phyloP scores from a whole-genome alignment of 2,888 invertebrate species.

The Drosophila hamatofila region DNA sequence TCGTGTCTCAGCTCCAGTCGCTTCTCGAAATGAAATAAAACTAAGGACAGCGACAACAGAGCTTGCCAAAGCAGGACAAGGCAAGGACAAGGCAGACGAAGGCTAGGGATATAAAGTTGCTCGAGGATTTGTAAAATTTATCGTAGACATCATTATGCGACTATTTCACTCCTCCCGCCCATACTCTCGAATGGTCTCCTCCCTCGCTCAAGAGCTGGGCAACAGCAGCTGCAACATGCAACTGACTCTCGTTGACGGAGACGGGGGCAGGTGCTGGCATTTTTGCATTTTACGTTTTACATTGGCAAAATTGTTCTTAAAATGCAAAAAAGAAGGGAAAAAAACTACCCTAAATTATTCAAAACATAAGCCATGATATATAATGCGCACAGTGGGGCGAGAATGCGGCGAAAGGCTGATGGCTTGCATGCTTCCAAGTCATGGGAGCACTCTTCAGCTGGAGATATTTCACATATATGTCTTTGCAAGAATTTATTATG shows the following conservation, averaged over 20 bases:
- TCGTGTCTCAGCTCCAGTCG: constrained; percentile 8
- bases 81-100: neutral
- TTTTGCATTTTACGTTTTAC: constrained; percentile 74
- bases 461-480: neutral
- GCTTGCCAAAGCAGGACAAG: constrained; percentile 11
- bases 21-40: constrained; percentile 59
- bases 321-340: constrained; percentile 50
- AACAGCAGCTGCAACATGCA: constrained; percentile 67
- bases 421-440: neutral
- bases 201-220: neutral
- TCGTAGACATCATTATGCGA: constrained; percentile 78
- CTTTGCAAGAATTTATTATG: neutral
- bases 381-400: constrained; percentile 5
- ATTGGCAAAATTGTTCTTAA: constrained; percentile 69
- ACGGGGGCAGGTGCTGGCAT: constrained; percentile 12
- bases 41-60: constrained; percentile 40
- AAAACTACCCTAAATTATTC: constrained; percentile 66
- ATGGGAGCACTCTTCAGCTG: neutral
- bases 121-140: constrained; percentile 76
- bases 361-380: constrained; percentile 71
- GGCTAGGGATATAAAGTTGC: constrained; percentile 52
- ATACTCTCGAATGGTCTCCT: neutral
- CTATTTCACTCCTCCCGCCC: constrained; percentile 60
- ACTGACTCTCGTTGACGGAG: constrained; percentile 28
- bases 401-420: neutral